These are phyloP conservation scores for Mimachlamys varia DNA, from an alignment of 2,888 invertebrate species.

Conservation along the genomic window DNA sequence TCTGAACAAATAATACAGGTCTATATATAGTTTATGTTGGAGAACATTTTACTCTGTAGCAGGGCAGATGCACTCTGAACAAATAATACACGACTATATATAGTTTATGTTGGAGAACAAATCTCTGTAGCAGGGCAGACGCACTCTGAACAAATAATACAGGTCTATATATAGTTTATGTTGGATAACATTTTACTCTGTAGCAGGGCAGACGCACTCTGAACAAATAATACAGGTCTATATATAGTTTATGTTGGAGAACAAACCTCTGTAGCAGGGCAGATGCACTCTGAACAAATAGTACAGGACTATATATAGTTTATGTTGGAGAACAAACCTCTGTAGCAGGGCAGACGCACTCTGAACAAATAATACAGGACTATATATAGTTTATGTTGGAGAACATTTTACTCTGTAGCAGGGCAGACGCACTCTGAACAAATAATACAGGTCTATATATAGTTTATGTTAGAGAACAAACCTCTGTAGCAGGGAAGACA, in stretches of 20 bases:
- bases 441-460: neutral
- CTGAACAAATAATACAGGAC: conserved; percentile 59
- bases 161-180: no score
- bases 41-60: conserved; percentile 72
- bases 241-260: no score
- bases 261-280: conserved; percentile 82
- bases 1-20: conserved; percentile 61
- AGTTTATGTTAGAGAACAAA: no score
- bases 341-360: conserved; percentile 77
- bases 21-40: no score
- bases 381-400: no score
- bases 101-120: no score
- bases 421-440: conserved; percentile 74
- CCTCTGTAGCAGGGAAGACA: conserved; percentile 82
- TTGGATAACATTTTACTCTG: conserved; percentile 69
- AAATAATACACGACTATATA: neutral
- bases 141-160: conserved; percentile 69
- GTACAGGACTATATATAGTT: neutral
- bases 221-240: conserved; percentile 44
- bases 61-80: conserved; percentile 76
- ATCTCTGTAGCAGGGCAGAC: conserved; percentile 82
- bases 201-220: conserved; percentile 77
- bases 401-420: conserved; percentile 75
- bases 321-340: conserved; percentile 81
- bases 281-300: conserved; percentile 71